Percentiles rank a stretch among this genome's conserved stretches.
phyloP scores from a whole-genome alignment of 1,140 invertebrate genomes.

The Drosophila parabipectinata region DNA sequence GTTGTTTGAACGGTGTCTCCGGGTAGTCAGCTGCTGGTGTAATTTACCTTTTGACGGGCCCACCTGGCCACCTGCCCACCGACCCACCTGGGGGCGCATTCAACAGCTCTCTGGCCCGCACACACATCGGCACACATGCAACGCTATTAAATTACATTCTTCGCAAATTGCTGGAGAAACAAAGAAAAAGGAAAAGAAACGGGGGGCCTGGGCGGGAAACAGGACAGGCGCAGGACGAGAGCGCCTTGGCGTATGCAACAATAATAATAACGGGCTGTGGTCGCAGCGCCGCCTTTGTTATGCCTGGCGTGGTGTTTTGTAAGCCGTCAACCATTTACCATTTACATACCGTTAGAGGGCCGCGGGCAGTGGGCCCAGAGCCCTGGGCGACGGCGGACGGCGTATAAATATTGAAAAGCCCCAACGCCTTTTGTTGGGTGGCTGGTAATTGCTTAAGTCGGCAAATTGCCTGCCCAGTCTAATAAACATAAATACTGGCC shows the following conservation, averaged over 20 bases:
- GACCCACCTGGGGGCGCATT: conserved; percentile 45
- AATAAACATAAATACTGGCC: conserved; percentile 58
- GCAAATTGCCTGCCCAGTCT: conserved; percentile 59
- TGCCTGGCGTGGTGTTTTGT: conserved; percentile 40
- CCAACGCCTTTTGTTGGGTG: conserved; percentile 52
- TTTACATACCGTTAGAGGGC: conserved; percentile 47
- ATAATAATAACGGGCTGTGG: conserved; percentile 63
- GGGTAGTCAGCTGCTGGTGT: conserved; percentile 42
- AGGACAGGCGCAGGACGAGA: conserved; percentile 31
- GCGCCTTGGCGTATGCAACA: conserved; percentile 61
- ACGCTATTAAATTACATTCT: conserved; percentile 59
- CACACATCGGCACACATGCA: conserved; percentile 24
- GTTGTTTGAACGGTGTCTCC: conserved; percentile 4
- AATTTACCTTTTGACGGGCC: conserved; percentile 48
- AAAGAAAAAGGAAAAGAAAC: conserved; percentile 28
- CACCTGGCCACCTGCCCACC: conserved; percentile 8
- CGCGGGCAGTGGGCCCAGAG: not conserved
- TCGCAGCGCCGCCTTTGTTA: conserved; percentile 47
- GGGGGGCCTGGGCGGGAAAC: not conserved
- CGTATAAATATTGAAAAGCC: conserved; percentile 66
- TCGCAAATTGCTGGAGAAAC: conserved; percentile 63
- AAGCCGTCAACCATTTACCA: conserved; percentile 61
- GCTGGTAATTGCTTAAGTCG: conserved; percentile 64
- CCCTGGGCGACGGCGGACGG: conserved; percentile 26
- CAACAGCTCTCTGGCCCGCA: conserved; percentile 35